These are phyloP conservation scores for Dendrocincla tyrannina DNA, from an alignment of 2,797 vertebrate genomes.

Conservation along the genomic window DNA sequence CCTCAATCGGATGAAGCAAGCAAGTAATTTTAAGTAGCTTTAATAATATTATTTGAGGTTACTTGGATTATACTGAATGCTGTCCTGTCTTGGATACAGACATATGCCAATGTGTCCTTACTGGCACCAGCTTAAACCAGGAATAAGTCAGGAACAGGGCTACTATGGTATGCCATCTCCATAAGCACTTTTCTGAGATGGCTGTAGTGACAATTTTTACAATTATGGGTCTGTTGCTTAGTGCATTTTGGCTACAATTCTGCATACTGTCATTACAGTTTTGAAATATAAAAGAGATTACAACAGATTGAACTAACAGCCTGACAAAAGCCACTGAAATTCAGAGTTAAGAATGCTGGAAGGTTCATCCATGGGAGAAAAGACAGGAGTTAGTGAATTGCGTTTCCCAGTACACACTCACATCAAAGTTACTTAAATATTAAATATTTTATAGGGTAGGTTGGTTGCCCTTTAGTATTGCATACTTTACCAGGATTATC, in stretches of 20 bases:
- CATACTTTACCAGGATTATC: not conserved
- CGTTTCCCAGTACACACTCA: not conserved
- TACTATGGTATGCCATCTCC: not conserved
- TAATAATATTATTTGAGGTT: slow-evolving; percentile 36
- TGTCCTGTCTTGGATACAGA: slow-evolving; percentile 23
- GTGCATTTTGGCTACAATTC: not conserved
- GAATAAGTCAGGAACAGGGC: not conserved
- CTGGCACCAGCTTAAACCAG: not conserved
- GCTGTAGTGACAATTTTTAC: not conserved
- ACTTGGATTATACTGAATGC: slow-evolving; percentile 29
- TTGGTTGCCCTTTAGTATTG: not conserved
- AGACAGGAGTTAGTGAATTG: not conserved
- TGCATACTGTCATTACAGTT: not conserved
- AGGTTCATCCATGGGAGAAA: not conserved
- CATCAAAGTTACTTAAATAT: not conserved
- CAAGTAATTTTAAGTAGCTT: slow-evolving; percentile 61
- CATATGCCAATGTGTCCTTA: not conserved
- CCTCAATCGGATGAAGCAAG: slow-evolving; percentile 47
- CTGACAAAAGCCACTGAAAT: not conserved
- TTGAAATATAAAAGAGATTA: not conserved
- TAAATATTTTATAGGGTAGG: not conserved
- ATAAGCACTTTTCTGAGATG: not conserved
- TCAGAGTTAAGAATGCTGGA: not conserved
- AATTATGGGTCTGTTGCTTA: not conserved
- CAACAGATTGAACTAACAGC: not conserved